Base-by-base conservation (phyloP, 2,888 invertebrate species). In the Actias luna region DNA sequence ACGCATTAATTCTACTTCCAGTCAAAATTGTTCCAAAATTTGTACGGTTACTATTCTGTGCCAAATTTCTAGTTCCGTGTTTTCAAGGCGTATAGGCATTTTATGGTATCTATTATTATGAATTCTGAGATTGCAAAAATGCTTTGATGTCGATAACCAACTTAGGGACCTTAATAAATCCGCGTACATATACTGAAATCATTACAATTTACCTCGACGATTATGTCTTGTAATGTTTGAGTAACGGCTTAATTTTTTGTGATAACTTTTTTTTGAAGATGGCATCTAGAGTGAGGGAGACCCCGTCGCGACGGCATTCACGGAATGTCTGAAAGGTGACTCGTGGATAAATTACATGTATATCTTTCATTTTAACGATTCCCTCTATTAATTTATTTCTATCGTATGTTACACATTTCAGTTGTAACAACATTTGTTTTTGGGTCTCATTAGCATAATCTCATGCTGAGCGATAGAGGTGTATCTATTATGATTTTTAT, bases 291-390 rank as follows among this genome's bases (percentile, higher is more conserved):
- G 87, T 86, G 82, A 78, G 75, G 80, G 88, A 76, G 84, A 76
- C 88, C 92, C 92, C 92, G 92, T 81, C 84, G 92, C 77, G 92
- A 79, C 77, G 91, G 91, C 85, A 92, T 91, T 88, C 84, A 83
- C 84, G 91, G 92, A 89, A 92, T 92, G 89, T 88, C 84, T 85
- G 88, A 91, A 90, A 92, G 92, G 92, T 92, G 92, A 92, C 91
- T 92, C 86, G 85, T 84, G 91, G 89, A 92, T 92, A 92, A 92
- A 92, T 92, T 92, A 92, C 92, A 82, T 79, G 86, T 88, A 91
- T 92, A 91, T 92, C 89, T 89, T 90, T 86, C 87, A 88, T 92
- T 92, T 92, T 92, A 92, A 92, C 90, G 92, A 92, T 90, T 86
- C 89, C 84, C 87, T 90, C 91, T 92, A 92, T 92, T 91, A 91